These are phyloP conservation scores for Dendrocincla tyrannina DNA, from an alignment of 2,797 vertebrate genomes.

Conservation along the genomic window DNA sequence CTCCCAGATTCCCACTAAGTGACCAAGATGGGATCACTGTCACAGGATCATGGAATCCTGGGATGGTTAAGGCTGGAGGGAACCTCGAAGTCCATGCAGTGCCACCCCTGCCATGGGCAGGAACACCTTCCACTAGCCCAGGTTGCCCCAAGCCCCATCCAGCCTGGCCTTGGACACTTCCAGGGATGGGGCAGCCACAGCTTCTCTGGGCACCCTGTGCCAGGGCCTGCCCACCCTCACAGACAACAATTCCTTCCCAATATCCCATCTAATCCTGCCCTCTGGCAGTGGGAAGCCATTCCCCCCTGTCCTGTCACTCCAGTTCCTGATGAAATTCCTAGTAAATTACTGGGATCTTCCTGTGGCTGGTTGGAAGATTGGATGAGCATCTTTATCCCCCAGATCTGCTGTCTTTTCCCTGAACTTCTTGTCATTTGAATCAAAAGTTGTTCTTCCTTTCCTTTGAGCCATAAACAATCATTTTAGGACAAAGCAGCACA, in stretches of 20 bases:
- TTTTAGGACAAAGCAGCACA: background rate
- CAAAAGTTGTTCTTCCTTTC: background rate
- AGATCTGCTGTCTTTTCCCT: background rate
- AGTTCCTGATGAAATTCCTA: background rate
- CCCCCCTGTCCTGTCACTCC: background rate
- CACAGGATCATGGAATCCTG: background rate
- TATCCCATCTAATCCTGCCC: background rate
- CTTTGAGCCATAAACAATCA: background rate
- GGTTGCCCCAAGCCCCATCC: accelerated
- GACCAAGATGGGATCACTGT: accelerated
- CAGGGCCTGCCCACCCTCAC: background rate
- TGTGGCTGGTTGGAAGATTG: background rate
- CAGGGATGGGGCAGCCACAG: background rate
- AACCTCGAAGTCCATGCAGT: background rate
- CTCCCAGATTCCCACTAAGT: background rate
- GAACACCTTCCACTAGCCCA: accelerated
- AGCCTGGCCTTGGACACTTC: background rate
- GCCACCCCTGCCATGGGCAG: background rate
- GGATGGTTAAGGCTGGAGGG: background rate
- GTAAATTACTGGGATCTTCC: background rate
- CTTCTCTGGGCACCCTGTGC: background rate
- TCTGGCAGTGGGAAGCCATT: background rate
- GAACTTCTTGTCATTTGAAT: background rate
- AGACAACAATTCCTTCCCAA: background rate
- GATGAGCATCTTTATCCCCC: background rate